A percentile compares a stretch with the other conserved stretches of the same genome.
phyloP scores from a whole-genome alignment of 1,140 invertebrate species.

The Drosophila tristis region DNA sequence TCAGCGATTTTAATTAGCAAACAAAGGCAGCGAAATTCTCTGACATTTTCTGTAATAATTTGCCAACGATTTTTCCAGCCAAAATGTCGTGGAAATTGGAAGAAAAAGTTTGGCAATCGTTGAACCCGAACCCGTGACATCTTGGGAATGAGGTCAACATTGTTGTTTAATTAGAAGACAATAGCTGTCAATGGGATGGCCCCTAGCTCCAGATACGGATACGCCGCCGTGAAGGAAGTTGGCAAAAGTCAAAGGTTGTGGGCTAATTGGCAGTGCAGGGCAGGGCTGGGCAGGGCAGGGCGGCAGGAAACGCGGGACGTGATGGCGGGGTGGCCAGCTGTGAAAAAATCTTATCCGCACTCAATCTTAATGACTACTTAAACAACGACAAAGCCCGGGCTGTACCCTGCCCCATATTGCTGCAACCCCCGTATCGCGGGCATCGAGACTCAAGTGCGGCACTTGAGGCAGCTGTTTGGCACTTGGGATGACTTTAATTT shows the following conservation, averaged over 20 bases:
- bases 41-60: slow-evolving; percentile 30
- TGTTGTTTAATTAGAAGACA: slow-evolving; percentile 79
- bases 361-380: slow-evolving; percentile 81
- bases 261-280: slow-evolving; percentile 30
- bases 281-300: background rate
- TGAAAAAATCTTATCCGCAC: slow-evolving; percentile 74
- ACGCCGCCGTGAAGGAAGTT: slow-evolving; percentile 4
- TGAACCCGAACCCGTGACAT: slow-evolving; percentile 69
- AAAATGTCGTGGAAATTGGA: slow-evolving; percentile 31
- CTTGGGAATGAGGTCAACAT: slow-evolving; percentile 76
- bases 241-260: slow-evolving; percentile 43
- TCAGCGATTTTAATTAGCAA: slow-evolving; percentile 71
- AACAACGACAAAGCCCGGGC: slow-evolving; percentile 54
- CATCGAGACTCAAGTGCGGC: slow-evolving; percentile 53
- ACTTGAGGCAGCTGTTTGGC: slow-evolving; percentile 64
- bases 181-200: slow-evolving; percentile 73
- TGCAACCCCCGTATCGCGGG: slow-evolving; percentile 25
- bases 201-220: background rate
- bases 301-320: background rate
- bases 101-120: background rate
- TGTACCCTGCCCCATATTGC: background rate
- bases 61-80: slow-evolving; percentile 28
- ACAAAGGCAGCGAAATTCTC: slow-evolving; percentile 59
- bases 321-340: slow-evolving; percentile 47
- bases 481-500: slow-evolving; percentile 69